Evolutionary conservation across 2,113 vertebrate species (phyloP), one percentile per base, ranked within the genome.

Genomic region (Climacteris rufus): DNA sequence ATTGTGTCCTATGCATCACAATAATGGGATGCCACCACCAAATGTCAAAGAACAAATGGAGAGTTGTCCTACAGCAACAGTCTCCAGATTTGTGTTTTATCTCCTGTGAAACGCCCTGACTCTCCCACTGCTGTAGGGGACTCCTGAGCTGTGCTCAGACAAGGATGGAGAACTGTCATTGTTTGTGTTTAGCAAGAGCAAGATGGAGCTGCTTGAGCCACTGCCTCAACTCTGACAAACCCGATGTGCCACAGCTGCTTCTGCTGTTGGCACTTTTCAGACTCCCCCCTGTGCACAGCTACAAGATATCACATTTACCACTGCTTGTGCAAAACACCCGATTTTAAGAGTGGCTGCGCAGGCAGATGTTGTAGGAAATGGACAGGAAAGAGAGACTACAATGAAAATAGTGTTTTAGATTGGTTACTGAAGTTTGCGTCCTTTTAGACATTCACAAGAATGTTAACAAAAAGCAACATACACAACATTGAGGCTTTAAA

Each of bases 161-260:
- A 63, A 56, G 40, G 61, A 78, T 14, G 24, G 28, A 78, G 45
- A 75, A 56, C 2, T 71, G 69, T 9, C 86, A 59, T 6, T 45
- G 18, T 37, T 25, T 42, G 9, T 33, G 30, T 42, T 31, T 4
- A 52, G 0, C 0, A n/a, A 42, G 25, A 1, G 12, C 44, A 77
- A 0, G 9, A 33, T 6, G 20, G 57, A 84, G 53, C 23, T 59
- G 37, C 61, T 6, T 6, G 15, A 91, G 60, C 33, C 19, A 17
- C 39, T 27, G 44, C 44, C 52, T 84, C 44, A 66, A 33, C 44
- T 47, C 22, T 3, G 7, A 66, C 21, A 35, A 13, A 77, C 13
- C 27, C 17, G 6, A 3, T 0, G 14, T 28, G 52, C 81, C 33
- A 45, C 20, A 59, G 25, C 13, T 61, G 15, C 40, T 47, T 52